Percentiles rank a stretch among this genome's conserved stretches.
These are phyloP conservation scores for Morone saxatilis DNA, from an alignment of 2,113 vertebrate species.

Conservation along the genomic window DNA sequence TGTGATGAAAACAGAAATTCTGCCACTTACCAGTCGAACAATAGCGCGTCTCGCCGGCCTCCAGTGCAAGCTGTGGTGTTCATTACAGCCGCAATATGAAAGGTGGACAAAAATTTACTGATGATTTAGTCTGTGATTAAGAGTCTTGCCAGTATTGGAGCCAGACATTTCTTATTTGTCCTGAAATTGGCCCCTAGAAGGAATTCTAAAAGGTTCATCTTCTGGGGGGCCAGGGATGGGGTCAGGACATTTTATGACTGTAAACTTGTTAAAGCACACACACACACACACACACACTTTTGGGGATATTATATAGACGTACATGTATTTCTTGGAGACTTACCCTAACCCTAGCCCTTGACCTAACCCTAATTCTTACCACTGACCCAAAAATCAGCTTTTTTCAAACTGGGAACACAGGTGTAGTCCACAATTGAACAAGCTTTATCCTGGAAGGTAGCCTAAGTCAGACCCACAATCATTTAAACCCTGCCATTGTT, in stretches of 20 bases:
- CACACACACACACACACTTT: too few species aligned
- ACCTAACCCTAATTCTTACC: too few species aligned
- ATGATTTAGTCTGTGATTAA: not conserved
- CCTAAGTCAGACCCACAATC: not conserved
- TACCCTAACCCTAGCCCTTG: too few species aligned
- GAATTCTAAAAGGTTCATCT: not conserved
- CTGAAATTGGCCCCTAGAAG: not conserved
- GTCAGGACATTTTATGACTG: not conserved
- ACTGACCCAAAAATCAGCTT: too few species aligned
- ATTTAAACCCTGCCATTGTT: not conserved
- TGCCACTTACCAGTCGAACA: not conserved
- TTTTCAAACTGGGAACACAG: too few species aligned
- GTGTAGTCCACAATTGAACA: too few species aligned
- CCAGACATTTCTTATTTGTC: not conserved
- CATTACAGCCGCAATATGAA: not conserved
- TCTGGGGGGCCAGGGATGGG: not conserved
- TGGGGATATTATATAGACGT: too few species aligned
- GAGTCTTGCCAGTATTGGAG: not conserved
- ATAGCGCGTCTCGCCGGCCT: not conserved
- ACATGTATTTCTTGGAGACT: too few species aligned
- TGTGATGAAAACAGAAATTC: not conserved
- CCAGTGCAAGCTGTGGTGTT: not conserved
- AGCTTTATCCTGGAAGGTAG: too few species aligned
- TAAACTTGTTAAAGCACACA: not conserved
- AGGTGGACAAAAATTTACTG: not conserved